These are phyloP conservation scores for Agelastica alni DNA, from an alignment of 2,888 invertebrate species.

Conservation along the genomic window DNA sequence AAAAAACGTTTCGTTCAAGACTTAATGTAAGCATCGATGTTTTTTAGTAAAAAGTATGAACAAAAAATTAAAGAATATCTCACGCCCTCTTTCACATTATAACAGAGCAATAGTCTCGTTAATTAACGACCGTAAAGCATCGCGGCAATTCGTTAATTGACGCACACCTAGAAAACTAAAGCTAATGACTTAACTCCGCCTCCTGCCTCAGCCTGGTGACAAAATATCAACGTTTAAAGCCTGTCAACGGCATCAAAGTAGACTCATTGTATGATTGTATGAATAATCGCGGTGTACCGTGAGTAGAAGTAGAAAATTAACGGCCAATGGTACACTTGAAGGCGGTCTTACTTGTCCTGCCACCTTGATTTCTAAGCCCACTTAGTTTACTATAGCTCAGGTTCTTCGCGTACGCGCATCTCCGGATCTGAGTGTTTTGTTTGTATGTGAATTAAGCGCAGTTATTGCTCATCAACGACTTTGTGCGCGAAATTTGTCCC, in stretches of 20 bases:
- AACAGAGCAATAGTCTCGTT: slow-evolving; percentile 3
- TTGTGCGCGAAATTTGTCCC: too few species aligned
- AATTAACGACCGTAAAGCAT: neutral
- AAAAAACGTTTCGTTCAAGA: too few species aligned
- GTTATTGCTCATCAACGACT: slow-evolving; percentile 1
- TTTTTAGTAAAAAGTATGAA: too few species aligned
- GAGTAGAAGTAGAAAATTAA: slow-evolving; percentile 45
- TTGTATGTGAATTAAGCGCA: too few species aligned
- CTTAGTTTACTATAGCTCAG: slow-evolving; percentile 34
- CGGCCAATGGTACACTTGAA: slow-evolving; percentile 45
- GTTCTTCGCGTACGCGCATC: slow-evolving; percentile 36
- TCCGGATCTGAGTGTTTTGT: slow-evolving; percentile 19
- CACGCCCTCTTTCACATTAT: neutral
- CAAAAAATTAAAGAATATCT: neutral
- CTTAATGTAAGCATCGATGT: too few species aligned
- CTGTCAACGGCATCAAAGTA: slow-evolving; percentile 35
- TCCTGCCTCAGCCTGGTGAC: slow-evolving; percentile 31
- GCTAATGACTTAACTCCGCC: slow-evolving; percentile 24
- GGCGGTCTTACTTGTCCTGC: slow-evolving; percentile 44
- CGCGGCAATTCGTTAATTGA: neutral
- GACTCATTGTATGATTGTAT: slow-evolving; percentile 12
- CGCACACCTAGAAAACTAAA: slow-evolving; percentile 7
- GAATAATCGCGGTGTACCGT: slow-evolving; percentile 24
- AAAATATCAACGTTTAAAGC: slow-evolving; percentile 32
- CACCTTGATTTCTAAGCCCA: slow-evolving; percentile 40